These are phyloP conservation scores for Pachyrhynchus sulphureomaculatus DNA, from an alignment of 1,140 invertebrate species.

Conservation along the genomic window DNA sequence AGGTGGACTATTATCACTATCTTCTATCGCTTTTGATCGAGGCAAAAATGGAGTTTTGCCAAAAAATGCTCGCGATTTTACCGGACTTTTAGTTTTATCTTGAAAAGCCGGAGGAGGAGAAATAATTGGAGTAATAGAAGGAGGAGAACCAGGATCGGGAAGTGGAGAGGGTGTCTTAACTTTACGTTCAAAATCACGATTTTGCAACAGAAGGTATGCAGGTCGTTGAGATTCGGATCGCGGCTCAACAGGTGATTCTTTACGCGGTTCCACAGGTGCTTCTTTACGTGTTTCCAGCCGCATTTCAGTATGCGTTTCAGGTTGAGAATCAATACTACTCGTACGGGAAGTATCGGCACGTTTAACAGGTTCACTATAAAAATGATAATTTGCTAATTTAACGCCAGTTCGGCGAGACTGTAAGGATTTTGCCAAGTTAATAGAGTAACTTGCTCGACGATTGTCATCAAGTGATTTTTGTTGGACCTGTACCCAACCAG, in stretches of 20 bases:
- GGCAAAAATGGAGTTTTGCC: slow-evolving; percentile 57
- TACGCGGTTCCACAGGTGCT: neutral
- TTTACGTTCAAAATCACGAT: slow-evolving; percentile 48
- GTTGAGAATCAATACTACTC: slow-evolving; percentile 12
- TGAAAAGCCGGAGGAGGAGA: slow-evolving; percentile 64
- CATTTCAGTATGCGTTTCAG: neutral
- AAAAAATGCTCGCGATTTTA: slow-evolving; percentile 46
- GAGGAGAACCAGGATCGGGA: slow-evolving; percentile 54
- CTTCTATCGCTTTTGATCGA: slow-evolving; percentile 59
- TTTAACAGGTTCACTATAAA: slow-evolving; percentile 58
- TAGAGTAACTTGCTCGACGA: slow-evolving; percentile 50
- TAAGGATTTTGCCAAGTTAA: slow-evolving; percentile 47
- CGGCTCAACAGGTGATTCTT: neutral
- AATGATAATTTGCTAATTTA: slow-evolving; percentile 60
- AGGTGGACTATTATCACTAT: slow-evolving; percentile 58
- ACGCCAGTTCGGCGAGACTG: slow-evolving; percentile 51
- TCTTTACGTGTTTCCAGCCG: slow-evolving; percentile 2
- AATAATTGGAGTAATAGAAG: slow-evolving; percentile 61
- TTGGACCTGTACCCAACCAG: slow-evolving; percentile 63
- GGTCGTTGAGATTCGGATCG: slow-evolving; percentile 39
- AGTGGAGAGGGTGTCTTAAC: slow-evolving; percentile 52
- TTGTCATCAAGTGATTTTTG: slow-evolving; percentile 60
- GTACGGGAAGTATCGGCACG: slow-evolving; percentile 31
- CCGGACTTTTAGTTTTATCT: slow-evolving; percentile 51
- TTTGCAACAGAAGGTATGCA: slow-evolving; percentile 37